A percentile compares a stretch with the other conserved stretches of the same genome.
Evolutionary conservation across 2,888 invertebrate genomes (phyloP).

Genomic region (Thumatha senex): DNA sequence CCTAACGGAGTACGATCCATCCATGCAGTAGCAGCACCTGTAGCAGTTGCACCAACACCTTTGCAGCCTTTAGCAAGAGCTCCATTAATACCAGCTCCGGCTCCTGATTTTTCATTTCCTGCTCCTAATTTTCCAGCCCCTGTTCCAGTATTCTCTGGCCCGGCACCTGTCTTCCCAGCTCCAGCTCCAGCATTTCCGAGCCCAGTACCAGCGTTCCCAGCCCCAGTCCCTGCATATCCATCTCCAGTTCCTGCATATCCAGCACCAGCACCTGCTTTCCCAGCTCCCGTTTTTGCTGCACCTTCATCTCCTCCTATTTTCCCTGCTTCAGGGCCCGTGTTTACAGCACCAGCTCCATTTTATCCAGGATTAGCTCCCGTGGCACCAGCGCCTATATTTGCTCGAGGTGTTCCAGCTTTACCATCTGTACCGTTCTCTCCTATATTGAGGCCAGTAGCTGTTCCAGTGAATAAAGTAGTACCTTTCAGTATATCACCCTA

Average conservation of each 20-base stretch:
- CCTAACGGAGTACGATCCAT: slow-evolving; percentile 68
- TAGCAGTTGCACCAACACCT: slow-evolving; percentile 25
- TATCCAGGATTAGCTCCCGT: slow-evolving; percentile 34
- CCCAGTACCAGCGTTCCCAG: slow-evolving; percentile 38
- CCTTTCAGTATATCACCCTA: slow-evolving; percentile 51
- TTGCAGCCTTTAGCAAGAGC: slow-evolving; percentile 25
- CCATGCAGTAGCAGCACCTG: slow-evolving; percentile 64
- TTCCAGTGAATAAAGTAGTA: slow-evolving; percentile 44
- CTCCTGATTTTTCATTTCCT: slow-evolving; percentile 26
- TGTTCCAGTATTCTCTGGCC: slow-evolving; percentile 37
- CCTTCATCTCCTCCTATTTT: slow-evolving; percentile 25
- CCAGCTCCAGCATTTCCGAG: slow-evolving; percentile 33
- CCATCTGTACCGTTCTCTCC: slow-evolving; percentile 54
- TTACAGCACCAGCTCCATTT: slow-evolving; percentile 22
- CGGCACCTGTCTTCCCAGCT: slow-evolving; percentile 24
- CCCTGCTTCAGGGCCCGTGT: slow-evolving; percentile 30
- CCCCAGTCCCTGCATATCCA: slow-evolving; percentile 27
- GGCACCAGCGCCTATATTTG: slow-evolving; percentile 38
- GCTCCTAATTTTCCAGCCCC: slow-evolving; percentile 28
- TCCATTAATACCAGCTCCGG: slow-evolving; percentile 43
- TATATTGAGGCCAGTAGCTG: slow-evolving; percentile 45
- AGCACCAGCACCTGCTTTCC: slow-evolving; percentile 28
- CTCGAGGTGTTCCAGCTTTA: slow-evolving; percentile 33
- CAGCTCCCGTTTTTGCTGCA: slow-evolving; percentile 15
- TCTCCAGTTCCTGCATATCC: slow-evolving; percentile 34